Base-by-base conservation (phyloP, 2,797 vertebrate genomes). In the Vultur gryphus region DNA sequence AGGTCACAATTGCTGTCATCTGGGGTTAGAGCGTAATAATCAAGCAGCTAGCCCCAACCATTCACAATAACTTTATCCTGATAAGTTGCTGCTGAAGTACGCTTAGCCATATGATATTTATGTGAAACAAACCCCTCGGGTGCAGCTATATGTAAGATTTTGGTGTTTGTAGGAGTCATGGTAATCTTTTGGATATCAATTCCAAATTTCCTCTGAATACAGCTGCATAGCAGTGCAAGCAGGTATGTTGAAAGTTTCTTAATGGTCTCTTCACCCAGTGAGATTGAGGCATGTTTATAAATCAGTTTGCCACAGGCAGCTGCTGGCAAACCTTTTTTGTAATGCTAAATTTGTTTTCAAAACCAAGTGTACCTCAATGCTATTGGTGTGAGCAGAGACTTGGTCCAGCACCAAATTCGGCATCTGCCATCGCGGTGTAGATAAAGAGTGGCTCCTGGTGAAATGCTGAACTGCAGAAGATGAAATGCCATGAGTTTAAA, bases 351-450 rank as follows among this genome's bases (percentile, higher is more conserved):
- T 65, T 69, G 39, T 85, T 95, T 84, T 78, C 16, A 54, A 52
- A 81, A 61, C 4, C 11, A 4, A 9, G 20, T 4, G 2, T 75
- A 31, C 25, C 13, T 61, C 10, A 13, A 0, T 67, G 48, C 12
- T 73, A 2, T 55, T 73, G 41, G 3, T 62, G 21, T 78, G 43
- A 84, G 54, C 16, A 41, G 48, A 59, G 10, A 23, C 24, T 87
- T 67, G 41, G 17, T 65, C 23, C 2, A 3, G 20, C 33, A 49
- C 26, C 43, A 35, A 25, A 31, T 66, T 49, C 0, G 3, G 31
- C 15, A 11, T 28, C 7, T 35, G 3, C 16, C 2, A 9, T 59
- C 11, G 11, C 0, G 2, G 9, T n/a, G 16, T 51, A 29, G 29
- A 3, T 49, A 33, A 33, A 37, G 59, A 77, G 21, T 52, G 48